These are phyloP conservation scores for Sebastes elongatus DNA, from an alignment of 2,797 vertebrate genomes.

Conservation along the genomic window DNA sequence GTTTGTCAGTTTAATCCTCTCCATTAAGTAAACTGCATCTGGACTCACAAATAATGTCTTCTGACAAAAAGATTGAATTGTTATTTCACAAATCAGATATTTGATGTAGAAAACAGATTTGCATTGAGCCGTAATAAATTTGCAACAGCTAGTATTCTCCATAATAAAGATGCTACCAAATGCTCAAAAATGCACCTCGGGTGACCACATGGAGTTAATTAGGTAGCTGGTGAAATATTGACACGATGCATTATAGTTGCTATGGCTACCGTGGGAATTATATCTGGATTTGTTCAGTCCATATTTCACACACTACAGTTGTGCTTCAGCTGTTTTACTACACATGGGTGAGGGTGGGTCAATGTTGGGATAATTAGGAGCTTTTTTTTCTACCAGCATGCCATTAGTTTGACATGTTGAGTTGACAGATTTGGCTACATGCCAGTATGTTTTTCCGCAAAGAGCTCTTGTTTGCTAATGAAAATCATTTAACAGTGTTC, in stretches of 20 bases:
- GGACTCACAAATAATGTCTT: not conserved
- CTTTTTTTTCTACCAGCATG: not conserved
- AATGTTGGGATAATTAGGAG: not conserved
- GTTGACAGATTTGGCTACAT: not conserved
- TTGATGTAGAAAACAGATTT: not conserved
- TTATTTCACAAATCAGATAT: not conserved
- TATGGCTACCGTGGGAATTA: conserved; percentile 19
- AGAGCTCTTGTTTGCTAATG: not conserved
- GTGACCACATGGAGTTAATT: not conserved
- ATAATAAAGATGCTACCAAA: not conserved
- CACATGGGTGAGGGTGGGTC: not conserved
- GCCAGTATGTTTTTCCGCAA: not conserved
- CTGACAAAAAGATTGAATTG: not conserved
- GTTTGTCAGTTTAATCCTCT: conserved; percentile 1
- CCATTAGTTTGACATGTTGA: conserved; percentile 19
- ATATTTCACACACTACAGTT: conserved; percentile 14
- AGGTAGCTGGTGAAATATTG: conserved; percentile 36
- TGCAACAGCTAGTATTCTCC: not conserved
- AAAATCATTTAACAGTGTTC: not conserved
- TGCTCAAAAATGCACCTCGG: not conserved
- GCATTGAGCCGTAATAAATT: not conserved
- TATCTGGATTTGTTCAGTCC: not conserved
- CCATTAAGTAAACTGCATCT: not conserved
- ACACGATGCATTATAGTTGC: conserved; percentile 5
- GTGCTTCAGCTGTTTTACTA: conserved; percentile 18